Percentiles rank a stretch among this genome's conserved stretches.
Evolutionary conservation across 2,113 vertebrate species (phyloP).

Genomic region (Bujurquina vittata): DNA sequence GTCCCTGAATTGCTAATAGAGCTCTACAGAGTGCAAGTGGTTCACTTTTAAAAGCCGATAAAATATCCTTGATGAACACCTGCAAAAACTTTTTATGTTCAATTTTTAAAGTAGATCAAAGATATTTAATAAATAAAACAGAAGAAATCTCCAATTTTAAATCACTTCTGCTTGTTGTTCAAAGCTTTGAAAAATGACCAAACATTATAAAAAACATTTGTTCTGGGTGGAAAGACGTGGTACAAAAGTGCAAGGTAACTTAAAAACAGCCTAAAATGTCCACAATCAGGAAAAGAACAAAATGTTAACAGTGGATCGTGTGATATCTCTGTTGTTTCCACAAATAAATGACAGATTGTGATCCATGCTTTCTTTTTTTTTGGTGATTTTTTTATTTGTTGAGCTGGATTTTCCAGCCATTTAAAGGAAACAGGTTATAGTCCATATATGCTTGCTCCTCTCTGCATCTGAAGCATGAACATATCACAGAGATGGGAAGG

Average conservation of each 20-base stretch:
- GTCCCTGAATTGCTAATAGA: neutral
- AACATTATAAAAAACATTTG: neutral
- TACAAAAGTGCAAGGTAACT: no score
- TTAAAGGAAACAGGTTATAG: no score
- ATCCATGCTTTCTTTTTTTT: no score
- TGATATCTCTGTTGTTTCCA: neutral
- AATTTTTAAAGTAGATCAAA: neutral
- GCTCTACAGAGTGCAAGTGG: neutral
- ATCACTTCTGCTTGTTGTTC: neutral
- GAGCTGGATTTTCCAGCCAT: no score
- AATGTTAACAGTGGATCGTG: neutral
- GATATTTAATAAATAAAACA: neutral
- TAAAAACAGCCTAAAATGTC: neutral
- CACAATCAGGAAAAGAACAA: neutral
- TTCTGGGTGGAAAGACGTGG: no score
- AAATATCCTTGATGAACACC: neutral
- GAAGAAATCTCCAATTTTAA: neutral
- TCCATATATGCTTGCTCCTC: no score
- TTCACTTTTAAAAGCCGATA: neutral
- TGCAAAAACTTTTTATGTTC: neutral
- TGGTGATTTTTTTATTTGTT: no score
- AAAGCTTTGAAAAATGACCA: neutral
- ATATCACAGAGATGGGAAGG: no score
- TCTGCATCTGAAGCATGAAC: no score
- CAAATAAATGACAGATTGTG: neutral